Base-by-base conservation (phyloP, 2,888 invertebrate species). In the Drosophila rubida region DNA sequence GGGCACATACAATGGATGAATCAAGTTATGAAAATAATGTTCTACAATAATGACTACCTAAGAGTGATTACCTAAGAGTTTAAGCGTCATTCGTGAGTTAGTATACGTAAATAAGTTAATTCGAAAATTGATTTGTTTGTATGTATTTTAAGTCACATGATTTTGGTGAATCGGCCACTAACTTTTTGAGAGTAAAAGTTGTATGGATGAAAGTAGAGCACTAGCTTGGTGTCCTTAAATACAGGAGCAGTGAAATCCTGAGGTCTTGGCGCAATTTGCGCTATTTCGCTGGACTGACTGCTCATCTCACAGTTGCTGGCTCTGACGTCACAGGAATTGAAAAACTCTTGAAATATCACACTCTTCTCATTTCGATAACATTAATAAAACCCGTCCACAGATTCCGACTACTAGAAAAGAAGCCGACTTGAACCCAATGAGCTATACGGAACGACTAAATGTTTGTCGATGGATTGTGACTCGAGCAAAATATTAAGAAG, bases 101-200 rank as follows among this genome's bases (percentile, higher is more conserved):
- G n/a, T 32, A 32, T 32, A 44, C 41, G 45, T 51, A 6, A n/a
- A n/a, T 32, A 7, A 6, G 25, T 25, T 25, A 25, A 25, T 25
- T 25, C 4, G 19, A 19, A 19, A 19, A 19, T 19, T 42, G 16
- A 25, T 30, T 45, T 59, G 2, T 19, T 23, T 35, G 30, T 41
- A 49, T 46, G 30, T 8, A 14, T 59, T 57, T n/a, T 25, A 37
- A 46, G 59, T 74, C 76, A 74, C 74, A 71, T 74, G 74, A 74
- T 62, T 61, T 9, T n/a, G 8, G 0, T 50, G 37, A 11, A 39
- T 14, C 7, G 7, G 7, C 8, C 2, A 70, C 90, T 91, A 93
- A 95, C 95, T 94, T 95, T 95, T 93, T 95, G 95, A 32, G 95
- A 95, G 89, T 95, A 95, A 90, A 94, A 95, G 78, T 95, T 95